A percentile compares a stretch with the other conserved stretches of the same genome.
Conservation (phyloP, 2,888 invertebrate species). For the Cheiracanthium punctorium region DNA sequence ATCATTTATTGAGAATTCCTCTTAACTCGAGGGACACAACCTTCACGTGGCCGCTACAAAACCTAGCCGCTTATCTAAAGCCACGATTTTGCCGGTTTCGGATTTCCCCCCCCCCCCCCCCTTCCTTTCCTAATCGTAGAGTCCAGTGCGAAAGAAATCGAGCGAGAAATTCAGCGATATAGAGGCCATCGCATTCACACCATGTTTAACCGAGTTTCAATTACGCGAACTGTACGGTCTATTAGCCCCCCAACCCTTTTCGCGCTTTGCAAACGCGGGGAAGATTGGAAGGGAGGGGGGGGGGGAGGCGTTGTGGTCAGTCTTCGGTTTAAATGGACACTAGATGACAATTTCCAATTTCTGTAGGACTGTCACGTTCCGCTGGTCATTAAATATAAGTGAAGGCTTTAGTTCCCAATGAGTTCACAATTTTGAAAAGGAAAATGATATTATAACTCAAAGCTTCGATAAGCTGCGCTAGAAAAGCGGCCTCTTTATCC, state of each 20-base stretch:
- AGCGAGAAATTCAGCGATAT: neutral
- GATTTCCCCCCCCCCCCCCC: neutral
- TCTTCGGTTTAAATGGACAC: constrained; percentile 5
- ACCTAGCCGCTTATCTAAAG: neutral
- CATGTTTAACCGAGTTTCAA: neutral
- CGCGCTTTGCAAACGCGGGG: neutral
- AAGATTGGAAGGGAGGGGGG: neutral
- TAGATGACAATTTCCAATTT: constrained; percentile 6
- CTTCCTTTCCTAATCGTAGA: neutral
- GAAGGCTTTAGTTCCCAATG: neutral
- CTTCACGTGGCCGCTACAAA: neutral
- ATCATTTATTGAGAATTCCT: neutral
- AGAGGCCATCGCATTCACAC: constrained; percentile 3
- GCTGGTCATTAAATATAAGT: neutral
- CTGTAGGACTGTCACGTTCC: neutral
- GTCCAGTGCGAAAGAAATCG: neutral
- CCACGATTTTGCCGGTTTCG: neutral
- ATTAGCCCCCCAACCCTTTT: neutral
- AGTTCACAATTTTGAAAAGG: neutral
- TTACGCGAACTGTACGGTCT: neutral
- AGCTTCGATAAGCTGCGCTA: no score
- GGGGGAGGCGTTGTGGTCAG: neutral
- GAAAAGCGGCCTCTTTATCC: no score
- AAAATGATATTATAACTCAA: neutral
- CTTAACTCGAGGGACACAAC: neutral